Base-by-base conservation (phyloP, 2,113 vertebrate genomes). In the Calypte anna region DNA sequence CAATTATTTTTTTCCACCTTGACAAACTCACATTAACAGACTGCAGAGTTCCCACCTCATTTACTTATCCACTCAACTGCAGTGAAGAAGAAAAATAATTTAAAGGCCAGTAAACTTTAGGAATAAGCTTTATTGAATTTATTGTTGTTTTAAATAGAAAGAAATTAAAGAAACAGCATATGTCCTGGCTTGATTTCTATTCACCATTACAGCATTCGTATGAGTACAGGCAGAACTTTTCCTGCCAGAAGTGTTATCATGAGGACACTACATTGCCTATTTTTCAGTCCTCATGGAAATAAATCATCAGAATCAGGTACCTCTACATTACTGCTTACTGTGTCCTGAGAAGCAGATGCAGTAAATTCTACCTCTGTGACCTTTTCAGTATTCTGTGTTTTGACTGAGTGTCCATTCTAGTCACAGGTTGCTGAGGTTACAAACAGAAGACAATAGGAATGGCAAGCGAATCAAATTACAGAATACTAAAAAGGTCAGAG, bases 401-500 rank as follows among this genome's bases (percentile, higher is more conserved):
- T 98, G 97, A 97, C 92, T 96, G 92, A 94, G 84, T 97, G 97
- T 97, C 97, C 95, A 94, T 96, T 96, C 90, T 81, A 96, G 90
- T 97, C 94, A 85, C 66, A 97, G 82, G 72, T 96, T 97, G 73
- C 96, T 78, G 75, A 86, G 81, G 93, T 88, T 91, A 97, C 96
- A 97, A 97, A 96, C 91, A 97, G 88, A 86, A 31, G 75, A 94
- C 73, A 85, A 70, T 93, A 75, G 74, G 82, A 84, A 96, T 91
- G 88, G 96, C 91, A 97, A 97, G 96, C 5, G 12, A 98, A 96
- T 98, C 97, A 97, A 97, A 97, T 97, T 95, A 93, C 38, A 96
- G 97, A 97, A 97, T 97, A 89, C 87, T 97, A 93, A 98, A 98
- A 98, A 98, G 97, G 97, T 98, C 97, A 97, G n/a, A 86, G 91